Percentiles rank a stretch among this genome's conserved stretches.
These are phyloP conservation scores for Sphenodon punctatus DNA, from an alignment of 2,797 vertebrate species.

Conservation along the genomic window DNA sequence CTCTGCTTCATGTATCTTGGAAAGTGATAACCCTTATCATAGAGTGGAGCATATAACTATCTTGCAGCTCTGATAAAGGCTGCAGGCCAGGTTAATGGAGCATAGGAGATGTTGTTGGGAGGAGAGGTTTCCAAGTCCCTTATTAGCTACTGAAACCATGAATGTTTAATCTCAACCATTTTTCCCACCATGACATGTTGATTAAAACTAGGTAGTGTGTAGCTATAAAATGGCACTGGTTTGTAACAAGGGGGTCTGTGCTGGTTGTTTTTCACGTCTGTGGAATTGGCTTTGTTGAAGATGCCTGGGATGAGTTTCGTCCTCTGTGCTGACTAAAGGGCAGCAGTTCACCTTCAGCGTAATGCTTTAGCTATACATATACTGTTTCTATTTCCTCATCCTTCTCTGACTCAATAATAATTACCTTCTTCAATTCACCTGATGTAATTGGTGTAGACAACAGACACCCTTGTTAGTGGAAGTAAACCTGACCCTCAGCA, in stretches of 20 bases:
- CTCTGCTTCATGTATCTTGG: slow-evolving; percentile 36
- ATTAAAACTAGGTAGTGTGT: slow-evolving; percentile 44
- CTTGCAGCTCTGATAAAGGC: slow-evolving; percentile 58
- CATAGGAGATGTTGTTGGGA: slow-evolving; percentile 20
- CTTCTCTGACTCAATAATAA: not conserved
- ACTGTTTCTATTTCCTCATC: not conserved
- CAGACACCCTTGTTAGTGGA: not conserved
- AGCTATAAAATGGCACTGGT: slow-evolving; percentile 45
- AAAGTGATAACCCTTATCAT: slow-evolving; percentile 62
- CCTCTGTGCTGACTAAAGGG: not conserved
- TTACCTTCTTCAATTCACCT: slow-evolving; percentile 11
- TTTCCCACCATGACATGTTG: slow-evolving; percentile 33
- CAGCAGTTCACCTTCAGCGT: not conserved
- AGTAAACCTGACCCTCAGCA: slow-evolving; percentile 9
- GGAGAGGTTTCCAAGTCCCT: slow-evolving; percentile 52
- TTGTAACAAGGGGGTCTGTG: slow-evolving; percentile 50
- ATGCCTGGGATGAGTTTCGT: not conserved
- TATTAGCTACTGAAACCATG: slow-evolving; percentile 29
- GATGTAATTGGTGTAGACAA: slow-evolving; percentile 43
- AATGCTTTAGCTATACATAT: too few species aligned
- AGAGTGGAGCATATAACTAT: slow-evolving; percentile 40
- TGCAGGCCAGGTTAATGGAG: slow-evolving; percentile 48
- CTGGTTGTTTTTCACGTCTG: slow-evolving; percentile 60
- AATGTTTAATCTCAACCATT: slow-evolving; percentile 50
- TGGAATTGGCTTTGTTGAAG: slow-evolving; percentile 26